Conservation (phyloP, 2,113 vertebrate species). For the Cololabis saira region DNA sequence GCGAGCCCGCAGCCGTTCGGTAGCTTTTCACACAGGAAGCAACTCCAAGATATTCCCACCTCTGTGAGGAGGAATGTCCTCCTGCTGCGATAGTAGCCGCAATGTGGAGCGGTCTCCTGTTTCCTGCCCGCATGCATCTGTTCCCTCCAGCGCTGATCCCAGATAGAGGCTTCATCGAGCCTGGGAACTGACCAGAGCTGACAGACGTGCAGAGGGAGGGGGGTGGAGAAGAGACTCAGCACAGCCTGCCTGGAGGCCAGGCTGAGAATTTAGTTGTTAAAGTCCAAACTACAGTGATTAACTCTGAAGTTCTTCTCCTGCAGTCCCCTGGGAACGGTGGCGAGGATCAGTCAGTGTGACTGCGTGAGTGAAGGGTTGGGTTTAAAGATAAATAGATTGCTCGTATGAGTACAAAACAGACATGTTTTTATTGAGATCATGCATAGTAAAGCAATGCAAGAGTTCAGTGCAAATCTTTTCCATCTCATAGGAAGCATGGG, state of each 20-base stretch:
- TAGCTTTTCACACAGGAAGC: conserved; percentile 70
- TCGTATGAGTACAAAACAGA: conserved; percentile 60
- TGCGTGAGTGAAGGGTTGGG: conserved; percentile 1
- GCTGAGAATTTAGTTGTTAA: conserved; percentile 36
- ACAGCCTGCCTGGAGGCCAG: conserved; percentile 35
- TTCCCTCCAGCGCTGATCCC: conserved; percentile 71
- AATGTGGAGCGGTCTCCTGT: conserved; percentile 69
- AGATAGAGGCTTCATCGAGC: conserved; percentile 61
- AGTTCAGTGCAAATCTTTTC: conserved; percentile 64
- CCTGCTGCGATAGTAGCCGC: conserved; percentile 69
- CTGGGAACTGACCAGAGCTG: conserved; percentile 69
- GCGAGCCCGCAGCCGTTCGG: conserved; percentile 42
- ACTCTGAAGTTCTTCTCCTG: conserved; percentile 29
- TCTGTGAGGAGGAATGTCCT: conserved; percentile 75
- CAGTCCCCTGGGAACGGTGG: conserved; percentile 35
- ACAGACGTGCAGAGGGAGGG: conserved; percentile 38
- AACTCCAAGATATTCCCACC: conserved; percentile 59
- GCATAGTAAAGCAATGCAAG: conserved; percentile 46
- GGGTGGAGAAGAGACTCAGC: conserved; percentile 7
- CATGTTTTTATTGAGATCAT: conserved; percentile 63
- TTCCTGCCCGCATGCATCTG: conserved; percentile 74
- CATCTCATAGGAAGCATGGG: conserved; percentile 33
- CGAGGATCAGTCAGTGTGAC: conserved; percentile 31
- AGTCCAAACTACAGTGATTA: conserved; percentile 43
- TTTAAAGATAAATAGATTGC: conserved; percentile 30